Conservation (phyloP, 2,113 vertebrate species). For the Laticauda laticaudata region DNA sequence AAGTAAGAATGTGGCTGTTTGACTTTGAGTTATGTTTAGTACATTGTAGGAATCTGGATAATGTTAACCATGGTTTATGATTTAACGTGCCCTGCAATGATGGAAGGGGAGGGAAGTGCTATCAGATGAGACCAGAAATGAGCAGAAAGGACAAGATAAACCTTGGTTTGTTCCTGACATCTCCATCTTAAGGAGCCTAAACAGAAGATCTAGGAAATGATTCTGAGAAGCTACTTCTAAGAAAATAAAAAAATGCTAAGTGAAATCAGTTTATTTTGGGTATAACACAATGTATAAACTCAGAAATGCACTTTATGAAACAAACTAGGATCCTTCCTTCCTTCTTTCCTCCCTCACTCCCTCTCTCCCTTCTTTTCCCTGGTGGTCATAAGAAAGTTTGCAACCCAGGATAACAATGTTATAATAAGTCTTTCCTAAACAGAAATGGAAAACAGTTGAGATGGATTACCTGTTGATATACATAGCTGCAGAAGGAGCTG, state of each 20-base stretch:
- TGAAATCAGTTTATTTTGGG: background rate
- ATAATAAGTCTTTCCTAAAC: background rate
- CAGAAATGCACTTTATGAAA: background rate
- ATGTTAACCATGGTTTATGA: background rate
- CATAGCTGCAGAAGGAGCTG: constrained; percentile 76
- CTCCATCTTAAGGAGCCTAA: background rate
- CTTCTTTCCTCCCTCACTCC: background rate
- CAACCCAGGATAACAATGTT: background rate
- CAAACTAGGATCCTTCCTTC: background rate
- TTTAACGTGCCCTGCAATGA: background rate
- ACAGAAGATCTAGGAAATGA: background rate
- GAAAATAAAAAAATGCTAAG: background rate
- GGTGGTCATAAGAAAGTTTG: background rate
- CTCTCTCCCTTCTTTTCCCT: background rate
- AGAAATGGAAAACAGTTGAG: background rate
- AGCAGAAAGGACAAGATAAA: background rate
- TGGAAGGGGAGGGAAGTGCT: background rate
- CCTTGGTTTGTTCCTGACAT: background rate
- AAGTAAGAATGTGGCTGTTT: background rate
- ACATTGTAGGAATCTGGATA: background rate
- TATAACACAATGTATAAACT: background rate
- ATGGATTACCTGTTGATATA: constrained; percentile 86
- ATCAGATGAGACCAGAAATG: background rate
- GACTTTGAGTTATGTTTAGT: background rate
- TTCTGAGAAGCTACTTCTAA: background rate